phyloP scores from a whole-genome alignment of 2,888 invertebrate species.

The Lasiommata megera region DNA sequence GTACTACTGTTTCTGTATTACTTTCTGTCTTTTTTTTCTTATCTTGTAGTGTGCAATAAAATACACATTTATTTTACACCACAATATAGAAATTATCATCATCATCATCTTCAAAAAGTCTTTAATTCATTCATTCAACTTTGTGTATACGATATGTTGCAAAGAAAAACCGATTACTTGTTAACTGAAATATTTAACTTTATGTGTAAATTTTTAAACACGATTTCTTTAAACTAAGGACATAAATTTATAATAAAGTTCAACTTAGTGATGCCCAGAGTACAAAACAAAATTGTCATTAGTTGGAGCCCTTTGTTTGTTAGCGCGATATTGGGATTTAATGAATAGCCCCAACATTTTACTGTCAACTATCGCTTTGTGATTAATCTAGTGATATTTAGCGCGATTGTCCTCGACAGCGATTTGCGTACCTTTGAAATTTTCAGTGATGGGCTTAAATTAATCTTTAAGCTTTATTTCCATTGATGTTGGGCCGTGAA shows the following conservation, averaged over 20 bases:
- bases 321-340: slow-evolving; percentile 69
- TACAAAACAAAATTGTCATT: slow-evolving; percentile 67
- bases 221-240: too few relatives aligned
- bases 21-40: too few relatives aligned
- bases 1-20: too few relatives aligned
- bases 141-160: too few relatives aligned
- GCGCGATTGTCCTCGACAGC: slow-evolving; percentile 12
- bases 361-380: slow-evolving; percentile 61
- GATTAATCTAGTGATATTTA: slow-evolving; percentile 50
- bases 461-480: slow-evolving; percentile 4
- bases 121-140: too few relatives aligned
- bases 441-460: slow-evolving; percentile 2
- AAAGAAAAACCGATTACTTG: too few relatives aligned
- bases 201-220: too few relatives aligned
- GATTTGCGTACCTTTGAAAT: slow-evolving; percentile 8
- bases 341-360: slow-evolving; percentile 72
- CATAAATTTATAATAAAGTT: background rate
- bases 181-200: too few relatives aligned
- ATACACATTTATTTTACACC: too few relatives aligned
- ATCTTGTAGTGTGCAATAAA: too few relatives aligned
- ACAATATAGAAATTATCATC: too few relatives aligned
- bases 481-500: background rate
- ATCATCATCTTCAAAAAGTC: too few relatives aligned
- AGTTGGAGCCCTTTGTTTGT: slow-evolving; percentile 62
- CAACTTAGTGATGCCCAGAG: slow-evolving; percentile 48